Evolutionary conservation across 2,888 invertebrate genomes (phyloP).

Genomic region (Syritta pipiens): DNA sequence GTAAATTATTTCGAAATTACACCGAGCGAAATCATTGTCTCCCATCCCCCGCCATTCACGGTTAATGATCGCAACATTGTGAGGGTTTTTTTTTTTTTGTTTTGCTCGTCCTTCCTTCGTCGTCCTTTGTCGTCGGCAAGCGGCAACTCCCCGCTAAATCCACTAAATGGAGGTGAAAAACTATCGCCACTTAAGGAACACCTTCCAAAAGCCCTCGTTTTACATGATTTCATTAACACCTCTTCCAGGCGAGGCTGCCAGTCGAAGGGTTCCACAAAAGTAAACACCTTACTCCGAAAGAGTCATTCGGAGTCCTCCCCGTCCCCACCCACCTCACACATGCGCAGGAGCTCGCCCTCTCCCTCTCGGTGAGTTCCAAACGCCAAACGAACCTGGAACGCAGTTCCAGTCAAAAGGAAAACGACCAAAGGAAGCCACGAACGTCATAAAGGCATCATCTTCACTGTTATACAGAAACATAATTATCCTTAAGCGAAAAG

Average conservation of each 20-base stretch:
- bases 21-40: too few relatives aligned
- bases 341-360: slow-evolving; percentile 2
- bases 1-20: too few relatives aligned
- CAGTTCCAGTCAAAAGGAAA: slow-evolving; percentile 9
- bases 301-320: slow-evolving; percentile 16
- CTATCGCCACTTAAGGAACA: slow-evolving; percentile 27
- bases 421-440: slow-evolving; percentile 9
- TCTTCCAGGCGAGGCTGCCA: not conserved
- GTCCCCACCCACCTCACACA: not conserved
- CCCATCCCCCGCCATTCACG: too few relatives aligned
- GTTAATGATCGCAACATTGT: not conserved
- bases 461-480: slow-evolving; percentile 66
- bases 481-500: slow-evolving; percentile 66
- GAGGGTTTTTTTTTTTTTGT: not conserved
- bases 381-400: slow-evolving; percentile 25
- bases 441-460: slow-evolving; percentile 57
- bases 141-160: slow-evolving; percentile 17
- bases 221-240: slow-evolving; percentile 59
- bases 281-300: slow-evolving; percentile 35
- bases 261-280: slow-evolving; percentile 9
- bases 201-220: not conserved
- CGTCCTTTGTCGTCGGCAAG: too few relatives aligned
- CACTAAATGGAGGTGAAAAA: slow-evolving; percentile 24
- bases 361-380: slow-evolving; percentile 15
- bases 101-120: too few relatives aligned